phyloP scores from a whole-genome alignment of 2,888 invertebrate genomes.

The Cordilura impudica region DNA sequence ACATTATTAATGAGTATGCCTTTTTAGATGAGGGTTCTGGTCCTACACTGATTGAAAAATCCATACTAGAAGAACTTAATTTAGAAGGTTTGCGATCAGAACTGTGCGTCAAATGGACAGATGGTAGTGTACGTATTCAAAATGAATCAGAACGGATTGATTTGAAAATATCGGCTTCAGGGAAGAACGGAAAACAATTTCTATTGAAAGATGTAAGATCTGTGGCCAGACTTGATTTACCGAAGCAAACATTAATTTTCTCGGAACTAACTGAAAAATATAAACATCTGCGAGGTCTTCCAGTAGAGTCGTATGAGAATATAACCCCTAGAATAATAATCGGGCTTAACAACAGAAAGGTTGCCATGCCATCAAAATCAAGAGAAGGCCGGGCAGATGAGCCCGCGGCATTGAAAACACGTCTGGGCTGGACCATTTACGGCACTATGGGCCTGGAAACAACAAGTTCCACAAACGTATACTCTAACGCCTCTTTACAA shows the following conservation, averaged over 20 bases:
- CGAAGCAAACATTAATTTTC: too few relatives aligned
- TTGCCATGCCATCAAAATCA: constrained; percentile 42
- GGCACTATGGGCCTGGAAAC: neutral
- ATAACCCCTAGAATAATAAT: neutral
- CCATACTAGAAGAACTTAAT: neutral
- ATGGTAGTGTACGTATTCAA: constrained; percentile 32
- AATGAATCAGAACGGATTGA: neutral
- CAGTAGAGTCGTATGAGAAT: constrained; percentile 37
- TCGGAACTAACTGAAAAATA: constrained; percentile 7
- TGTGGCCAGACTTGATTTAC: neutral
- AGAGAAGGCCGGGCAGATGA: constrained; percentile 46
- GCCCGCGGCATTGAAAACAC: too few relatives aligned
- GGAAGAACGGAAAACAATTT: neutral
- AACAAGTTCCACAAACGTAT: neutral
- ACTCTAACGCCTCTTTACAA: too few relatives aligned
- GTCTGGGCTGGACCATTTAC: constrained; percentile 55
- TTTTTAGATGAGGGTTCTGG: constrained; percentile 54
- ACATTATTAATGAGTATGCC: constrained; percentile 18
- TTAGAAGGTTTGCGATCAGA: constrained; percentile 32
- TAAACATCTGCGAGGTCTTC: constrained; percentile 44
- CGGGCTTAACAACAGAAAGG: neutral
- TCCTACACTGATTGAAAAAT: constrained; percentile 49
- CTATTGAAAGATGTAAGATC: too few relatives aligned
- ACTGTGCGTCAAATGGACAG: constrained; percentile 53
- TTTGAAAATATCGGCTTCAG: neutral